A percentile compares a stretch with the other conserved stretches of the same genome.
Evolutionary conservation across 2,888 invertebrate species (phyloP).

Genomic region (Liodrosophila aerea): DNA sequence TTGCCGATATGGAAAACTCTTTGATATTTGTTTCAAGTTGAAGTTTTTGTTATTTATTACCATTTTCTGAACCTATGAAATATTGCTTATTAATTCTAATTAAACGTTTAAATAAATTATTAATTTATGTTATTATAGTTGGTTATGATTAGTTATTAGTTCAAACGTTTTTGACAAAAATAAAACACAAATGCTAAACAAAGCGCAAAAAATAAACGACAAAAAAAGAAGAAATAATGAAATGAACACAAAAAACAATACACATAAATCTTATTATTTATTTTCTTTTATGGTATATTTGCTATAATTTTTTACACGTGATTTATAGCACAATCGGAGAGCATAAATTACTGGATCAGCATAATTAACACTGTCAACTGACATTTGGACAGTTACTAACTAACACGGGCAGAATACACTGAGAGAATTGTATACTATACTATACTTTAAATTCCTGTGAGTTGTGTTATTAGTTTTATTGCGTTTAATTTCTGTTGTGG

Average conservation of each 20-base stretch:
- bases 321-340: slow-evolving; percentile 35
- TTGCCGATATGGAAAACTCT: slow-evolving; percentile 41
- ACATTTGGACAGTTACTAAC: background rate
- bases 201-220: slow-evolving; percentile 52
- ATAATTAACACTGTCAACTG: slow-evolving; percentile 21
- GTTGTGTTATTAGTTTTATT: slow-evolving; percentile 1
- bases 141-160: slow-evolving; percentile 80
- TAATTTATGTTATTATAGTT: slow-evolving; percentile 80
- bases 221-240: slow-evolving; percentile 44
- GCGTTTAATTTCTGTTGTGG: slow-evolving; percentile 16
- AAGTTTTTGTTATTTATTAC: slow-evolving; percentile 76
- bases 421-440: slow-evolving; percentile 1
- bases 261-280: slow-evolving; percentile 55
- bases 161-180: slow-evolving; percentile 68
- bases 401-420: slow-evolving; percentile 1
- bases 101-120: slow-evolving; percentile 76
- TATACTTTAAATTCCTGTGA: too few relatives aligned
- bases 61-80: slow-evolving; percentile 47
- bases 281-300: slow-evolving; percentile 36
- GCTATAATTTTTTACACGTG: slow-evolving; percentile 32
- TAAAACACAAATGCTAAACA: slow-evolving; percentile 59
- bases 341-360: slow-evolving; percentile 50
- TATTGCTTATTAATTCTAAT: slow-evolving; percentile 75
- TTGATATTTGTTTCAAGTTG: slow-evolving; percentile 70
- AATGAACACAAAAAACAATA: slow-evolving; percentile 62